phyloP scores from a whole-genome alignment of 1,140 invertebrate species.

The Drosophila eugracilis region DNA sequence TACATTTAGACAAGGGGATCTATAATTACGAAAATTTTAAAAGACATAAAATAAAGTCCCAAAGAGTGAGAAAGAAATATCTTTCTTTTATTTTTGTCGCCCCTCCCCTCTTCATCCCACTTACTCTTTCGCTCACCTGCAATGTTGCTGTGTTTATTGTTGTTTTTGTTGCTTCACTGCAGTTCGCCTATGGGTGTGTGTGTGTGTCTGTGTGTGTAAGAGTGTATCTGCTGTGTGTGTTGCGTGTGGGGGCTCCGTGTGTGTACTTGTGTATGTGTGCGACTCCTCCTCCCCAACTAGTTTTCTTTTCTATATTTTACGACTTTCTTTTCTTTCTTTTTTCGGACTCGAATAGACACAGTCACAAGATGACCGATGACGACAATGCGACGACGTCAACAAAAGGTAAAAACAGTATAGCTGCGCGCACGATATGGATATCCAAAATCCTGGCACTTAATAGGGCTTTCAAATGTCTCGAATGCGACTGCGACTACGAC shows the following conservation, averaged over 20 bases:
- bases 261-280: slow-evolving; percentile 32
- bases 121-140: slow-evolving; percentile 65
- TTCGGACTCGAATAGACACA: slow-evolving; percentile 47
- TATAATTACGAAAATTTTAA: slow-evolving; percentile 10
- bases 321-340: slow-evolving; percentile 75
- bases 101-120: slow-evolving; percentile 37
- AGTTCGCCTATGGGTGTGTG: slow-evolving; percentile 37
- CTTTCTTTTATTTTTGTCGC: slow-evolving; percentile 30
- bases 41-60: slow-evolving; percentile 15
- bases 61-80: slow-evolving; percentile 10
- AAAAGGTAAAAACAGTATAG: slow-evolving; percentile 28
- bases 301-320: slow-evolving; percentile 72
- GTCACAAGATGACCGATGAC: slow-evolving; percentile 79
- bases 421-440: slow-evolving; percentile 22
- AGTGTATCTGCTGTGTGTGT: too few species aligned
- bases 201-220: slow-evolving; percentile 35
- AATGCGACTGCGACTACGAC: slow-evolving; percentile 26
- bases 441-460: slow-evolving; percentile 16
- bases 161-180: slow-evolving; percentile 57
- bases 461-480: slow-evolving; percentile 8
- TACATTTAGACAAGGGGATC: slow-evolving; percentile 27
- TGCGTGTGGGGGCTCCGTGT: slow-evolving; percentile 37
- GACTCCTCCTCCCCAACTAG: slow-evolving; percentile 70
- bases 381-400: slow-evolving; percentile 71
- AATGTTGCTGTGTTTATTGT: slow-evolving; percentile 58